A percentile compares a stretch with the other conserved stretches of the same genome.
Conservation (phyloP, 2,888 invertebrate species). For the Drosophila flavopinicola region DNA sequence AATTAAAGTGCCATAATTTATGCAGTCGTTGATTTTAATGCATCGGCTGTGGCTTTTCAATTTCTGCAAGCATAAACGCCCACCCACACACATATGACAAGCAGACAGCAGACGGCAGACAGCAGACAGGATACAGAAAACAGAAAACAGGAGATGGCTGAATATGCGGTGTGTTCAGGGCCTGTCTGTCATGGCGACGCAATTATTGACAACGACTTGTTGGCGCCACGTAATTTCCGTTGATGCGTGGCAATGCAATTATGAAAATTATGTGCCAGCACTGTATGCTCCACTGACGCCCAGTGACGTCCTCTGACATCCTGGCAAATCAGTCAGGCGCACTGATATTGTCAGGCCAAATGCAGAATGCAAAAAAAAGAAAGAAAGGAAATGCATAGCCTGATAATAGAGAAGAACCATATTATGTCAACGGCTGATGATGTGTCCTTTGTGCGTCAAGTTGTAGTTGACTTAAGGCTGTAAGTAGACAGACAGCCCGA, state of each 20-base stretch:
- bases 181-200: constrained; percentile 29
- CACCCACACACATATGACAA: constrained; percentile 29
- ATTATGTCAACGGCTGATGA: constrained; percentile 49
- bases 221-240: constrained; percentile 69
- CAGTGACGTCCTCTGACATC: neutral
- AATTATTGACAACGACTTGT: constrained; percentile 70
- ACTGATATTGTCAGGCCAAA: constrained; percentile 53
- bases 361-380: neutral
- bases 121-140: neutral
- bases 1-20: constrained; percentile 65
- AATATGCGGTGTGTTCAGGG: neutral
- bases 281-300: neutral
- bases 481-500: neutral
- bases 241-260: constrained; percentile 70
- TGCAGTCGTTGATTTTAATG: constrained; percentile 57
- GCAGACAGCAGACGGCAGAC: neutral
- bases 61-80: constrained; percentile 18
- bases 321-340: constrained; percentile 54
- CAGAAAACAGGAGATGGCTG: neutral
- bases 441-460: constrained; percentile 53
- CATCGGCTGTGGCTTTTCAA: constrained; percentile 61
- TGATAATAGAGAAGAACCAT: constrained; percentile 25
- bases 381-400: constrained; percentile 5
- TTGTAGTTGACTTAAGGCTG: constrained; percentile 50
- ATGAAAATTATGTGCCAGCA: constrained; percentile 59